Evolutionary conservation across 1,140 invertebrate species (phyloP).

Genomic region (Dendrolimus punctatus): DNA sequence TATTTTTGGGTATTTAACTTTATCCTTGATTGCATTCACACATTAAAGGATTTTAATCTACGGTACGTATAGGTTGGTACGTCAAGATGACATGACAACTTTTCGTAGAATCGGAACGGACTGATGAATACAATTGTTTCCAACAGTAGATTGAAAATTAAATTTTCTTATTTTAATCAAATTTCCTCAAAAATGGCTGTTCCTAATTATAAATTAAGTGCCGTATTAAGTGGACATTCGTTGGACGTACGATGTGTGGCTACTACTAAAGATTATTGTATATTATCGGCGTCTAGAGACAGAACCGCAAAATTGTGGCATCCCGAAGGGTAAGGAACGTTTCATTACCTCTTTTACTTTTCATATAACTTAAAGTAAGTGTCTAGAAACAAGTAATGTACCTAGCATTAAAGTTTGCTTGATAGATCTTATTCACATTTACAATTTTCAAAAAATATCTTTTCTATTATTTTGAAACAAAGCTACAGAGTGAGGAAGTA

Average conservation of each 20-base stretch:
- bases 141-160: not conserved
- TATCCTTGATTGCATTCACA: too few species aligned
- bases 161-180: slow-evolving; percentile 3
- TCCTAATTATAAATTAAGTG: slow-evolving; percentile 82
- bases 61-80: not conserved
- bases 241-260: slow-evolving; percentile 87
- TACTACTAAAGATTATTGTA: slow-evolving; percentile 76
- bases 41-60: not conserved
- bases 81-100: slow-evolving; percentile 35
- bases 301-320: slow-evolving; percentile 89
- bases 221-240: slow-evolving; percentile 83
- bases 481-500: too few species aligned
- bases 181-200: slow-evolving; percentile 47
- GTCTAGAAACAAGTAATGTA: not conserved
- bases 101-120: slow-evolving; percentile 11
- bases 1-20: too few species aligned
- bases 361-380: not conserved
- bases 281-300: slow-evolving; percentile 91
- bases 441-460: too few species aligned
- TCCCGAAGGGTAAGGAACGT: slow-evolving; percentile 78
- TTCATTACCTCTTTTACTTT: slow-evolving; percentile 2
- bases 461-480: too few species aligned
- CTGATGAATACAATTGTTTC: slow-evolving; percentile 14
- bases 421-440: too few species aligned
- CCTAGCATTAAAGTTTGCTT: too few species aligned